Evolutionary conservation across 2,888 invertebrate genomes (phyloP).

Genomic region (Thyatira batis): DNA sequence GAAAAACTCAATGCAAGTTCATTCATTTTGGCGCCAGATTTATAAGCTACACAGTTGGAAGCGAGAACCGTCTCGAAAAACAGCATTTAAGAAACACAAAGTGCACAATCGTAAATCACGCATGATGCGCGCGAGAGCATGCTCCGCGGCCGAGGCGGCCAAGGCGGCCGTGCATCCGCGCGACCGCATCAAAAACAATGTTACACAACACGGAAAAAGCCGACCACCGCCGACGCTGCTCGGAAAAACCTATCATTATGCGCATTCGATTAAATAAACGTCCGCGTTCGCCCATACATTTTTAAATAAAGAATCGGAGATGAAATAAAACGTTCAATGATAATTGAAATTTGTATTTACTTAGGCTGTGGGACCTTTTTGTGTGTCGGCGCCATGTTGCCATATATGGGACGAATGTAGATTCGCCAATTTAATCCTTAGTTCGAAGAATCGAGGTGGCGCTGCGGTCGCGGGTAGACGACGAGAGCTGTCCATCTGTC

Average conservation of each 20-base stretch:
- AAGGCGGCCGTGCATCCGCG: slow-evolving; percentile 30
- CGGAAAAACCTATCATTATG: slow-evolving; percentile 77
- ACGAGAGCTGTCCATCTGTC: slow-evolving; percentile 40
- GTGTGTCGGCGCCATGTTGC: slow-evolving; percentile 60
- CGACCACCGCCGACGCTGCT: slow-evolving; percentile 66
- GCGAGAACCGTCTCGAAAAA: slow-evolving; percentile 69
- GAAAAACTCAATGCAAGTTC: slow-evolving; percentile 63
- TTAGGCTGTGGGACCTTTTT: slow-evolving; percentile 64
- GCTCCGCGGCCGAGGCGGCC: too few species aligned
- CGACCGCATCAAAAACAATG: slow-evolving; percentile 64
- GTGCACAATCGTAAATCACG: slow-evolving; percentile 71
- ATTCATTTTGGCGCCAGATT: slow-evolving; percentile 79
- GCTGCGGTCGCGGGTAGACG: slow-evolving; percentile 29
- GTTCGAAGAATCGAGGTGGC: slow-evolving; percentile 64
- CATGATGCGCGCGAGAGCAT: slow-evolving; percentile 38
- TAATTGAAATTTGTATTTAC: slow-evolving; percentile 80
- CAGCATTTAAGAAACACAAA: slow-evolving; percentile 62
- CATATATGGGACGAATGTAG: slow-evolving; percentile 67
- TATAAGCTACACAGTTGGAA: slow-evolving; percentile 65
- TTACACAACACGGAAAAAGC: slow-evolving; percentile 71
- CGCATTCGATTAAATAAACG: slow-evolving; percentile 72
- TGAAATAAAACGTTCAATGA: slow-evolving; percentile 75
- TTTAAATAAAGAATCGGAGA: slow-evolving; percentile 70
- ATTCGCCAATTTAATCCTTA: slow-evolving; percentile 71
- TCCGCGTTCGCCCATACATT: slow-evolving; percentile 48